Base-by-base conservation (phyloP, 1,140 invertebrate genomes). In the Coptotermes formosanus region DNA sequence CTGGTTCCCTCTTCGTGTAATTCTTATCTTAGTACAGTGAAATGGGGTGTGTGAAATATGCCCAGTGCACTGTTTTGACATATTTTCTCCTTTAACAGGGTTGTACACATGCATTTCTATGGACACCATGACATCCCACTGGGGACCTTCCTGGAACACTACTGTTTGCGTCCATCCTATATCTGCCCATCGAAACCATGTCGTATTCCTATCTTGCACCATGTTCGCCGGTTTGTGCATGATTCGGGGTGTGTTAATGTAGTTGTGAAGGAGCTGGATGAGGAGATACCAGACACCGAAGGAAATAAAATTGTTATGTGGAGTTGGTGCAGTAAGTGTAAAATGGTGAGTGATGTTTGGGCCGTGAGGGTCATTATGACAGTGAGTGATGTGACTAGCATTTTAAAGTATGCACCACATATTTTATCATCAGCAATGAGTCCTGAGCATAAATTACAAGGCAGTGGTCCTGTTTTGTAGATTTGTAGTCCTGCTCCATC, bases 71-170 rank as follows among this genome's bases (percentile, higher is more conserved):
- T 38, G 38, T 38, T 38, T 75, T 55, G 30, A 9, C n/a, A 8
- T 75, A 21, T 64, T 21, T 30, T 75, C n/a, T 30, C n/a, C 30
- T 88, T 84, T 89, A 90, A 69, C 89, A 96, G 96, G 94, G 94
- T 98, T 32, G 95, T 98, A 0, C 95, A 95, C 83, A 99, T 99
- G 97, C 96, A 98, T 88, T 96, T 98, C 90, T 99, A 99, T 91
- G 97, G 97, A 0, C 92, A 94, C 30, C 97, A 98, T 89, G 99
- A 99, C 90, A 98, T 99, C 87, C 96, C 98, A 8, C 90, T 99
- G 9, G 99, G 98, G 75, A 95, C 95, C 87, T 99, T 99, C 91
- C 91, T 99, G 4, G 97, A 98, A 90, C 93, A 96, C 83, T 99
- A 98, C 90, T 99, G 98, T 91, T 97, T 98, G 89, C 94, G 95